phyloP scores from a whole-genome alignment of 2,113 vertebrate species.

The Campylorhamphus procurvoides region DNA sequence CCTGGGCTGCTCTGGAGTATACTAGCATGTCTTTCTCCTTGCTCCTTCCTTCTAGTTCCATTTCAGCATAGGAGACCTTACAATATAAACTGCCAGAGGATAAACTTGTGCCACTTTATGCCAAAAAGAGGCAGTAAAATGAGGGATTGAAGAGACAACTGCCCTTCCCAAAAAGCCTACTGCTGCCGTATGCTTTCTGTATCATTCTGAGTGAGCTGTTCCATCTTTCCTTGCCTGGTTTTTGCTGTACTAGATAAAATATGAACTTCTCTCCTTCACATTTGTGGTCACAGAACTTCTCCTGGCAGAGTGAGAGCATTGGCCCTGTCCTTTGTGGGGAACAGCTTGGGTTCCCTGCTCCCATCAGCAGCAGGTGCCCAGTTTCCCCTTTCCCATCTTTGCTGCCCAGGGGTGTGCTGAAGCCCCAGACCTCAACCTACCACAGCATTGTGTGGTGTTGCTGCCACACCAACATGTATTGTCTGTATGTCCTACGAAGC shows the following conservation, averaged over 20 bases:
- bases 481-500: neutral
- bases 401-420: neutral
- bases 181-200: neutral
- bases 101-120: neutral
- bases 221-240: neutral
- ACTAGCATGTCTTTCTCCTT: neutral
- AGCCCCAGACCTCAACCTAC: neutral
- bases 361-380: rapidly evolving
- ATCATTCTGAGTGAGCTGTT: neutral
- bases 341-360: neutral
- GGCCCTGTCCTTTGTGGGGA: neutral
- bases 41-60: neutral
- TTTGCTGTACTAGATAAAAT: neutral
- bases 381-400: neutral
- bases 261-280: neutral
- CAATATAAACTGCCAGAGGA: neutral
- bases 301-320: neutral
- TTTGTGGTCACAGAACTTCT: neutral
- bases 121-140: neutral
- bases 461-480: neutral
- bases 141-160: neutral
- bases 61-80: rapidly evolving
- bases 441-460: rapidly evolving
- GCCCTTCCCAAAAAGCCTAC: neutral
- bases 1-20: neutral